A percentile compares a stretch with the other conserved stretches of the same genome.
phyloP scores from a whole-genome alignment of 2,797 vertebrate species.

The Gambusia yucatana region DNA sequence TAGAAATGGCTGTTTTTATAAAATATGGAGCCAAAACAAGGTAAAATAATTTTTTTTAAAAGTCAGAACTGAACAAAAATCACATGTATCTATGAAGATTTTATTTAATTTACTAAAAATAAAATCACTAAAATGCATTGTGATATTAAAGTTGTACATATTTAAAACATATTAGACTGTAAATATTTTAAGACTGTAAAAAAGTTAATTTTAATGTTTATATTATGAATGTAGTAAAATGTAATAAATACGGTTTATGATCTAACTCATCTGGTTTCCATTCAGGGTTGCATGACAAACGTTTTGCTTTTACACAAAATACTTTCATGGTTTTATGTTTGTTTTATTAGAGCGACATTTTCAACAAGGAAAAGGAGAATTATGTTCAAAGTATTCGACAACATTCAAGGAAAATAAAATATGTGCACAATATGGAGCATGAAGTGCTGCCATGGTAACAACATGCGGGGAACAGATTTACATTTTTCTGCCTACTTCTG shows the following conservation, averaged over 20 bases:
- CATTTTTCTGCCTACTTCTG: conserved; percentile 35
- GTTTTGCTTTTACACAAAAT: conserved; percentile 6
- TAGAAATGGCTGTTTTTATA: not conserved
- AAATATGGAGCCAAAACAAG: not conserved
- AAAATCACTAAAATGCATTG: conserved; percentile 8
- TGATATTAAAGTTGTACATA: conserved; percentile 73
- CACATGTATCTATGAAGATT: not conserved
- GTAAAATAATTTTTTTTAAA: not conserved
- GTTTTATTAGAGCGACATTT: conserved; percentile 95
- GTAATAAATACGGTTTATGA: conserved; percentile 60
- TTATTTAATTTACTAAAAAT: not conserved
- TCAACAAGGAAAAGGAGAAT: conserved; percentile 73
- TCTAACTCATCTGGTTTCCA: conserved; percentile 1
- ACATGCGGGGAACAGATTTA: conserved; percentile 55
- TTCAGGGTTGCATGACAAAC: not conserved
- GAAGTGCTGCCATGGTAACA: conserved; percentile 82
- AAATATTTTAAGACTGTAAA: conserved; percentile 77
- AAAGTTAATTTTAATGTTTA: conserved; percentile 73
- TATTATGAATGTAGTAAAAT: conserved; percentile 68
- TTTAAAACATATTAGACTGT: conserved; percentile 70
- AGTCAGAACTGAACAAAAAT: not conserved
- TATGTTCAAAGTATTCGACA: conserved; percentile 87
- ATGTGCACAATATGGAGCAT: conserved; percentile 87
- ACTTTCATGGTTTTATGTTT: conserved; percentile 59
- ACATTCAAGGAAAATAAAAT: conserved; percentile 86